Evolutionary conservation across 2,888 invertebrate genomes (phyloP).

Genomic region (Carcina quercana): DNA sequence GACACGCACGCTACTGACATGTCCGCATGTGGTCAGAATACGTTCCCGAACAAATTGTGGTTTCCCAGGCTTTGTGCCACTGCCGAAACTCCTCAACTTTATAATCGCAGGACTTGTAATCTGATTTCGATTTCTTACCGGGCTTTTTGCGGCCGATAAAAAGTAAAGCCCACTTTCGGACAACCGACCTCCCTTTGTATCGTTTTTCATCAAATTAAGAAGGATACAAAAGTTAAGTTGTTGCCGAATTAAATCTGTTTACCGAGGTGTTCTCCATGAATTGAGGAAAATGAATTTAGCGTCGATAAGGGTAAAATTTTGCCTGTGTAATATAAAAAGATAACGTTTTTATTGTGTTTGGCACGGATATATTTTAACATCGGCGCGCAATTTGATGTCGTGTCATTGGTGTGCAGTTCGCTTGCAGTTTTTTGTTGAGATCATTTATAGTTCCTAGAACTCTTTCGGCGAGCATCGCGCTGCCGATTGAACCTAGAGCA

Average conservation of each 20-base stretch:
- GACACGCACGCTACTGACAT: conserved; percentile 35
- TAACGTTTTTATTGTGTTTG: conserved; percentile 1
- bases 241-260: conserved; percentile 25
- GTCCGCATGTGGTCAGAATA: conserved; percentile 38
- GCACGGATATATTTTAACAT: conserved; percentile 5
- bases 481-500: conserved; percentile 17
- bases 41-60: conserved; percentile 31
- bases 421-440: conserved; percentile 34
- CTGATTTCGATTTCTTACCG: conserved; percentile 59
- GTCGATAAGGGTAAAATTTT: conserved; percentile 14
- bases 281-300: conserved; percentile 28
- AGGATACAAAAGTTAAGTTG: conserved; percentile 32
- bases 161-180: conserved; percentile 45
- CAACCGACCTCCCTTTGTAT: conserved; percentile 37
- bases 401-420: conserved; percentile 23
- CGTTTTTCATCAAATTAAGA: conserved; percentile 33
- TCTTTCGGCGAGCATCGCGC: conserved; percentile 23
- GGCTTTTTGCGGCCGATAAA: conserved; percentile 58
- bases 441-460: conserved; percentile 33
- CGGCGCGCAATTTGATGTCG: conserved; percentile 15
- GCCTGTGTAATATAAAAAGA: conserved; percentile 7
- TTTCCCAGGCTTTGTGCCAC: conserved; percentile 35
- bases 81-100: conserved; percentile 60
- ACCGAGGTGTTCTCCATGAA: conserved; percentile 28
- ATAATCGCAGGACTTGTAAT: conserved; percentile 57